phyloP scores from a whole-genome alignment of 2,888 invertebrate species.

The Kryphioiulus occultus region DNA sequence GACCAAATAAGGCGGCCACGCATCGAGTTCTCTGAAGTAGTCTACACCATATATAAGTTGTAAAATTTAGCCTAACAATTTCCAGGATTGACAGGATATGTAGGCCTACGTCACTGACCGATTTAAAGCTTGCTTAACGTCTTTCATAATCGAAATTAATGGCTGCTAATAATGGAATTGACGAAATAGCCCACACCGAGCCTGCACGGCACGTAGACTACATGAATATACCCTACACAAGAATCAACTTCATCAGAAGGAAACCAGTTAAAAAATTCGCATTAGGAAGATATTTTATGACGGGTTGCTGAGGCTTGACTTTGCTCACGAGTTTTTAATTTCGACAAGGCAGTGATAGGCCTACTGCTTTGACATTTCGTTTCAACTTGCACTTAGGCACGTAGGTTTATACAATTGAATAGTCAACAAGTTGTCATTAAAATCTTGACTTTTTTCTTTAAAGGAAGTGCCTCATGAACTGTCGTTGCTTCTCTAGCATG shows the following conservation, averaged over 20 bases:
- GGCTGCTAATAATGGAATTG: not conserved
- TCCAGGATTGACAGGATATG: not conserved
- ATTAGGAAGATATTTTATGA: not conserved
- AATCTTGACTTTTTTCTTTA: not conserved
- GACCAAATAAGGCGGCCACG: not conserved
- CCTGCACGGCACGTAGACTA: not conserved
- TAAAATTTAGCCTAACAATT: not conserved
- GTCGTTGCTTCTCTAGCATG: not conserved
- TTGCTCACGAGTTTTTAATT: not conserved
- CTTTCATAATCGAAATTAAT: slow-evolving; percentile 15
- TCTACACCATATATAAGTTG: not conserved
- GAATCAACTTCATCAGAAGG: not conserved
- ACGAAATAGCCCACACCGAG: not conserved
- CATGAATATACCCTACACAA: not conserved
- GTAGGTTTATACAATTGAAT: not conserved
- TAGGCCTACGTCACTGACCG: not conserved
- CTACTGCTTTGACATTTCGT: not conserved
- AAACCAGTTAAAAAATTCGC: not conserved
- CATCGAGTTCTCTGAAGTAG: not conserved
- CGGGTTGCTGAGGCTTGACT: no score
- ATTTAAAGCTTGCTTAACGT: not conserved
- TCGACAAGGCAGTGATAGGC: not conserved
- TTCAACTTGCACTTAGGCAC: not conserved
- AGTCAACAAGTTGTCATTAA: not conserved
- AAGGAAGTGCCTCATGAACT: not conserved